Percentiles rank a stretch among this genome's conserved stretches.
Evolutionary conservation across 1,140 invertebrate species (phyloP).

Genomic region (Tribolium castaneum): DNA sequence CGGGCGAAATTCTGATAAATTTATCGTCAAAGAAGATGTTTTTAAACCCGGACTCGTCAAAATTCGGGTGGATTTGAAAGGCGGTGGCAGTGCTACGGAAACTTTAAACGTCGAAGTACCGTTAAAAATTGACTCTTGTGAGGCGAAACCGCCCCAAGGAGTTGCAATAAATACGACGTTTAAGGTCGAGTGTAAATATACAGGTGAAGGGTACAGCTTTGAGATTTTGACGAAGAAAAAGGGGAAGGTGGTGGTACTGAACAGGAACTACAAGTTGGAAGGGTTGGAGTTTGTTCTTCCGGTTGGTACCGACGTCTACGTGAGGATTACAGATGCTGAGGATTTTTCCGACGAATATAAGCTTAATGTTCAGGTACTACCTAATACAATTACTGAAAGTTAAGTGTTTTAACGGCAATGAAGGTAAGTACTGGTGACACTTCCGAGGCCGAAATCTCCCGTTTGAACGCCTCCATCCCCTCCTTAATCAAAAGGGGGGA

Average conservation of each 20-base stretch:
- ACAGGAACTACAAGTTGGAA: neutral
- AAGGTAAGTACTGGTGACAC: neutral
- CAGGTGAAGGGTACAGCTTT: neutral
- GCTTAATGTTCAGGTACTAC: neutral
- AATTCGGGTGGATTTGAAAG: neutral
- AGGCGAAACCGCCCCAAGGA: neutral
- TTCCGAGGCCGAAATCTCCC: neutral
- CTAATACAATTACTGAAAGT: neutral
- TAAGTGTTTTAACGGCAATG: neutral
- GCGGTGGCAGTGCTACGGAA: neutral
- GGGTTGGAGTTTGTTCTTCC: conserved; percentile 8
- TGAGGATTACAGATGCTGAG: neutral
- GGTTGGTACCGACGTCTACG: neutral
- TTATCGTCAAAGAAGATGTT: conserved; percentile 19
- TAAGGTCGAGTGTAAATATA: conserved; percentile 23
- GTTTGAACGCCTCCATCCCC: neutral
- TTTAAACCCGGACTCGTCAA: neutral
- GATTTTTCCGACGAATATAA: neutral
- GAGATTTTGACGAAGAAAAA: neutral
- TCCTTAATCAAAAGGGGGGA: neutral
- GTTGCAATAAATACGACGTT: neutral
- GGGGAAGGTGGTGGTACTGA: neutral
- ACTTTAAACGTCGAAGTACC: neutral
- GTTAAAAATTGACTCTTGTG: neutral
- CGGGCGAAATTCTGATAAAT: conserved; percentile 9